Conservation (phyloP, 2,888 invertebrate species). For the Lathronympha strigana region DNA sequence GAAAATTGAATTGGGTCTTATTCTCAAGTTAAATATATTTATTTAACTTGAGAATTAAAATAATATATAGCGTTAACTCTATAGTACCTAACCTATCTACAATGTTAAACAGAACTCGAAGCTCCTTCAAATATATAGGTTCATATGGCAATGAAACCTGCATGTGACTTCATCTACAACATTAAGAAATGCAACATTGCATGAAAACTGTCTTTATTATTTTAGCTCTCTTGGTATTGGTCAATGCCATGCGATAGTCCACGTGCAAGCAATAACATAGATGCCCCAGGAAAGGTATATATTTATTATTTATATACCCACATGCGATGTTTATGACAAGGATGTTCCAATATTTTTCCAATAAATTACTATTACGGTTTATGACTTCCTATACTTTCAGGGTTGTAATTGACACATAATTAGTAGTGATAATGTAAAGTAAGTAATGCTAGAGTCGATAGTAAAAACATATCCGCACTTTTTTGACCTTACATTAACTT, state of each 20-base stretch:
- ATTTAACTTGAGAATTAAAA: too few relatives aligned
- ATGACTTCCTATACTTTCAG: slow-evolving; percentile 25
- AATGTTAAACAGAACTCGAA: too few relatives aligned
- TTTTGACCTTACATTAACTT: too few relatives aligned
- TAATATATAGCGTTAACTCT: too few relatives aligned
- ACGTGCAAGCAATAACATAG: slow-evolving; percentile 9
- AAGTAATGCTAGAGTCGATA: neutral
- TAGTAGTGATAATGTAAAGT: neutral
- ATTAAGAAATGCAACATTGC: too few relatives aligned
- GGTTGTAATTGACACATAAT: slow-evolving; percentile 13
- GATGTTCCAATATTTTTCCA: slow-evolving; percentile 20
- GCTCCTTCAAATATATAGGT: too few relatives aligned
- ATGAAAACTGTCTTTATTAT: neutral
- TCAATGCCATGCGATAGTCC: neutral
- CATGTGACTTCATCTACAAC: too few relatives aligned
- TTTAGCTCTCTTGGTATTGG: neutral
- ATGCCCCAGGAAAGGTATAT: neutral
- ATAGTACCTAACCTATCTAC: too few relatives aligned
- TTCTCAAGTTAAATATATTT: too few relatives aligned
- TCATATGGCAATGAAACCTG: too few relatives aligned
- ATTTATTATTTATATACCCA: neutral
- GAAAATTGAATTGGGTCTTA: too few relatives aligned
- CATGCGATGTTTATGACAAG: slow-evolving; percentile 11
- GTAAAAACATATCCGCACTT: too few relatives aligned
- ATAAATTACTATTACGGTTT: slow-evolving; percentile 12